Evolutionary conservation across 2,113 vertebrate species (phyloP).

Genomic region (Hippolais icterina): DNA sequence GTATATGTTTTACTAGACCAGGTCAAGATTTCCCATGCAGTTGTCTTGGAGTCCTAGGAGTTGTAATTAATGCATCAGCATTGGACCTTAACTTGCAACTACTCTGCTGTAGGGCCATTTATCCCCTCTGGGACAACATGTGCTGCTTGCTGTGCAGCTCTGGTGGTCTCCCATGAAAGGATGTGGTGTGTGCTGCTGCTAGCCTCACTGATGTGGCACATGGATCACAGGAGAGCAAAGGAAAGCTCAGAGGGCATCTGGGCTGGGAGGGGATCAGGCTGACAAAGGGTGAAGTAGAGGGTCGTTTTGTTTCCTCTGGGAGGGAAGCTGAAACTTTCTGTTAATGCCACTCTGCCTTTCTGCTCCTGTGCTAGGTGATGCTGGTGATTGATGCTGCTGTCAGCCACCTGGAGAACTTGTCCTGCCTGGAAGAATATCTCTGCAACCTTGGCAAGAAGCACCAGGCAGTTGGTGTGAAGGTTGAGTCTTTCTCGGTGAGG

Average conservation of each 20-base stretch:
- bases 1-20: not conserved
- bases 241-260: not conserved
- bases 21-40: not conserved
- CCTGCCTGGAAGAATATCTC: slow-evolving; percentile 87
- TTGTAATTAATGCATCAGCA: not conserved
- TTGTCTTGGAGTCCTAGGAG: not conserved
- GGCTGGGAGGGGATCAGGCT: not conserved
- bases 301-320: not conserved
- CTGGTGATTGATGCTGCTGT: slow-evolving; percentile 92
- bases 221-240: rapidly evolving
- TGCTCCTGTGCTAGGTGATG: slow-evolving; percentile 83
- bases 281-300: not conserved
- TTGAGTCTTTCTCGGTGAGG: slow-evolving; percentile 88
- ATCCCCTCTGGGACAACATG: not conserved
- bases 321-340: not conserved
- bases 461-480: slow-evolving; percentile 85
- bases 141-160: not conserved
- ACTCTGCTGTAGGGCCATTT: not conserved
- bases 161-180: not conserved
- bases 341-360: not conserved
- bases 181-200: not conserved
- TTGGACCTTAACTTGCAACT: not conserved
- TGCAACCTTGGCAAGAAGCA: slow-evolving; percentile 89
- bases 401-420: slow-evolving; percentile 87
- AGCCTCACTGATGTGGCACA: not conserved